Evolutionary conservation across 2,888 invertebrate genomes (phyloP), one percentile per base, ranked within the genome.

Genomic region (Ypsolopha scabrella): DNA sequence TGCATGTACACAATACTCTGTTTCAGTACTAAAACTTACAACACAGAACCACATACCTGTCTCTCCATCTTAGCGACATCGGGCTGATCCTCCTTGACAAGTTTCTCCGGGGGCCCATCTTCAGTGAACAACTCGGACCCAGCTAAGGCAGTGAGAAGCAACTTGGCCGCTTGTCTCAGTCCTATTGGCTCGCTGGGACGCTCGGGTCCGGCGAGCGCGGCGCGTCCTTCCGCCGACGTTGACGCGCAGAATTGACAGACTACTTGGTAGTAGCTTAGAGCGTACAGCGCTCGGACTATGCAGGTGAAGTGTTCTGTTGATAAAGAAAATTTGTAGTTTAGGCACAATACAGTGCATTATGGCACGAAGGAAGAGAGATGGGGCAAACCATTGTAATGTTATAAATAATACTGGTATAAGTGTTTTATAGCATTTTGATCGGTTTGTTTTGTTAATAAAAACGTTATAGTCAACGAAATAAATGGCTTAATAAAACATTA

Each of bases 241-340:
- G 88, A 88, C 57, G 92, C 92, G 52, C 92, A 90, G 56, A 96
- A 87, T 77, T 94, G 94, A 51, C 93, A 90, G 57, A 96, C 90
- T 48, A 95, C 92, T 88, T 97, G 97, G 75, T 97, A 93, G 83
- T 95, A 96, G 55, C 93, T 88, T 57, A 97, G 88, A 74, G 97
- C 95, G 87, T 95, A 98, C 58, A 97, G 88, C 58, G 94, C 92
- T 72, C 94, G 93, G 2, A 97, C 94, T 64, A 97, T 91, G 69
- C 93, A 93, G 1, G 93, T 93, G 81, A 94, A 97, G 73, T 96
- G 96, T 50, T 93, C 97, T 96, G 88, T 1, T 11, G 54, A 33
- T 7, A 10, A 9, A 35, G 51, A 33, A 44, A 43, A 33, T 39
- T 24, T 39, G 9, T 10, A 50, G 33, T 34, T 3, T 64, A 24